Percentiles rank a stretch among this genome's conserved stretches.
These are phyloP conservation scores for Ochropleura leucogaster DNA, from an alignment of 2,888 invertebrate species.

Conservation along the genomic window DNA sequence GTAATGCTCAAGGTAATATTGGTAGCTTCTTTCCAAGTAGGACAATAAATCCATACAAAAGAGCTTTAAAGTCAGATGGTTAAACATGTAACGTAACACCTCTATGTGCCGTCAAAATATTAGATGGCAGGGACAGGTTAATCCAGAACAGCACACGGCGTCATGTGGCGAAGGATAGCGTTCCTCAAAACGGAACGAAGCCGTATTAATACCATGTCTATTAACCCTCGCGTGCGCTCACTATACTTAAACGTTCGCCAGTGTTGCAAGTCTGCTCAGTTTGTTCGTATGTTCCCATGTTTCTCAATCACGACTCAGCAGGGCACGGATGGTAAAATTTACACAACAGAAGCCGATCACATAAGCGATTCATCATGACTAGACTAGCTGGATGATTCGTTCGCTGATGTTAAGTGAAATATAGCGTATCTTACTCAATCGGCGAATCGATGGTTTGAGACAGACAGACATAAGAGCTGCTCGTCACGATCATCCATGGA, in stretches of 20 bases:
- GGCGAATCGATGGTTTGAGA: constrained; percentile 1
- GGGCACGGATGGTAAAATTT: constrained; percentile 35
- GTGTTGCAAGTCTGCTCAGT: constrained; percentile 34
- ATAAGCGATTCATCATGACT: constrained; percentile 47
- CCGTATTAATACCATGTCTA: constrained; percentile 23
- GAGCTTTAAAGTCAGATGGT: constrained; percentile 4
- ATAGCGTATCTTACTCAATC: constrained; percentile 47
- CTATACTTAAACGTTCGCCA: constrained; percentile 1
- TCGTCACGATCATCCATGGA: constrained; percentile 5
- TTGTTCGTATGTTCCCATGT: constrained; percentile 26
- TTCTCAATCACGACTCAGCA: constrained; percentile 46
- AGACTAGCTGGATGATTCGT: constrained; percentile 23
- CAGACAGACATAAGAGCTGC: not conserved
- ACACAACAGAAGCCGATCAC: constrained; percentile 44
- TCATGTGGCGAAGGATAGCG: constrained; percentile 58
- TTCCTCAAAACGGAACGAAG: constrained; percentile 58
- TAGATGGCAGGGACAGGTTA: constrained; percentile 31
- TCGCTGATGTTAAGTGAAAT: constrained; percentile 39
- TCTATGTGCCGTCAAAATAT: constrained; percentile 38
- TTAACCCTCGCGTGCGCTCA: constrained; percentile 27
- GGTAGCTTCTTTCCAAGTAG: not conserved
- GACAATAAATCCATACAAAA: constrained; percentile 2
- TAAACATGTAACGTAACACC: constrained; percentile 43
- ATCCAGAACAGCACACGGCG: constrained; percentile 35
- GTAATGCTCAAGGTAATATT: not conserved